Conservation (phyloP, 2,797 vertebrate species). For the Meda fulgida region DNA sequence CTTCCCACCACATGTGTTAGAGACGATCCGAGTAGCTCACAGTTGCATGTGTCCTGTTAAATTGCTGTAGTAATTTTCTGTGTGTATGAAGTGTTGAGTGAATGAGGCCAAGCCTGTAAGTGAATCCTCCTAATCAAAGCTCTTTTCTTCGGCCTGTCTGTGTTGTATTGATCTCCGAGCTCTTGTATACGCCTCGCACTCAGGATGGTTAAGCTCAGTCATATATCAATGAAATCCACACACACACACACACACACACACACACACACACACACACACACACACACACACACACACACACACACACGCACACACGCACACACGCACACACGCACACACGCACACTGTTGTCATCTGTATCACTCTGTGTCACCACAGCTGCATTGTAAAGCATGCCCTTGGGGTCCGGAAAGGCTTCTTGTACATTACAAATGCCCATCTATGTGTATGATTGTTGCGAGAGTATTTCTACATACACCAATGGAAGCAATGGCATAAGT, state of each 20-base stretch:
- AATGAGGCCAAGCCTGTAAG: constrained; percentile 57
- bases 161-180: constrained; percentile 61
- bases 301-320: constrained; percentile 21
- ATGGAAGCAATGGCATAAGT: neutral
- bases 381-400: constrained; percentile 51
- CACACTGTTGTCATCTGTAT: neutral
- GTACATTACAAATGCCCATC: constrained; percentile 20
- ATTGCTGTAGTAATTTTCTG: constrained; percentile 33
- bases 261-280: constrained; percentile 32
- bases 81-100: constrained; percentile 41
- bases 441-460: constrained; percentile 21
- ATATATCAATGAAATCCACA: constrained; percentile 44
- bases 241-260: constrained; percentile 32
- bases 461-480: neutral
- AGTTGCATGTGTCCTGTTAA: constrained; percentile 33
- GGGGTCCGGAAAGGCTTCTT: neutral
- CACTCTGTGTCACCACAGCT: constrained; percentile 45
- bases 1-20: constrained; percentile 13
- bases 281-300: constrained; percentile 30
- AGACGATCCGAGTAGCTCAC: constrained; percentile 7
- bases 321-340: constrained; percentile 18
- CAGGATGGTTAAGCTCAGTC: constrained; percentile 42
- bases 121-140: constrained; percentile 60
- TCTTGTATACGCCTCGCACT: constrained; percentile 49
- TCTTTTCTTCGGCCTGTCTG: constrained; percentile 51